These are phyloP conservation scores for Scrobipalpa costella DNA, from an alignment of 2,888 invertebrate genomes.

Conservation along the genomic window DNA sequence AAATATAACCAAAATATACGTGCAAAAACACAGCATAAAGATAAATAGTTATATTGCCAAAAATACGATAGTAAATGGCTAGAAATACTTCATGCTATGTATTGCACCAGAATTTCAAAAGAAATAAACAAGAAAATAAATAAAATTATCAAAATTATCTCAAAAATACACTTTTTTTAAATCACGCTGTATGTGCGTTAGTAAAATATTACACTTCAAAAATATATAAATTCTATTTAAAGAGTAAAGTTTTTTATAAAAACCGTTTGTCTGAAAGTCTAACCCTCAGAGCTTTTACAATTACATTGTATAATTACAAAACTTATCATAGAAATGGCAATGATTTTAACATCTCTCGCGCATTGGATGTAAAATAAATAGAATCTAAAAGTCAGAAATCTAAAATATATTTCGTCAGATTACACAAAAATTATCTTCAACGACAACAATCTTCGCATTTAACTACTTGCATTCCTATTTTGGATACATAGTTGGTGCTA, in stretches of 20 bases:
- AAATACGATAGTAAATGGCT: not conserved
- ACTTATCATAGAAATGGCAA: conserved; percentile 65
- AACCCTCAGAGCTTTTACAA: conserved; percentile 45
- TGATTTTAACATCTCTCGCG: conserved; percentile 48
- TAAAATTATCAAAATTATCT: conserved; percentile 24
- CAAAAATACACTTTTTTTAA: too few species aligned
- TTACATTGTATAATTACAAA: conserved; percentile 45
- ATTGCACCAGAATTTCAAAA: conserved; percentile 52
- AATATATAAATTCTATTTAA: conserved; percentile 19
- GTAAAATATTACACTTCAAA: conserved; percentile 17
- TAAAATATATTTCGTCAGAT: not conserved
- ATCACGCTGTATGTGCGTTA: conserved; percentile 5
- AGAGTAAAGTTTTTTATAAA: conserved; percentile 24
- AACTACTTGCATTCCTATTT: too few species aligned
- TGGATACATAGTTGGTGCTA: too few species aligned
- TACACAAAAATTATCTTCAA: too few species aligned
- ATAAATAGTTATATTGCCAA: not conserved
- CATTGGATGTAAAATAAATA: conserved; percentile 35
- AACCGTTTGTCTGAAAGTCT: conserved; percentile 49
- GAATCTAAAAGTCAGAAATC: conserved; percentile 17
- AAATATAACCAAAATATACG: conserved; percentile 32
- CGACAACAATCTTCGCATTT: too few species aligned
- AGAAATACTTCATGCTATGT: conserved; percentile 52
- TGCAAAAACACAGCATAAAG: conserved; percentile 52
- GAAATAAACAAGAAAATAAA: conserved; percentile 36